Evolutionary conservation across 1,140 invertebrate species (phyloP).

Genomic region (Aphelinus atriplicis): DNA sequence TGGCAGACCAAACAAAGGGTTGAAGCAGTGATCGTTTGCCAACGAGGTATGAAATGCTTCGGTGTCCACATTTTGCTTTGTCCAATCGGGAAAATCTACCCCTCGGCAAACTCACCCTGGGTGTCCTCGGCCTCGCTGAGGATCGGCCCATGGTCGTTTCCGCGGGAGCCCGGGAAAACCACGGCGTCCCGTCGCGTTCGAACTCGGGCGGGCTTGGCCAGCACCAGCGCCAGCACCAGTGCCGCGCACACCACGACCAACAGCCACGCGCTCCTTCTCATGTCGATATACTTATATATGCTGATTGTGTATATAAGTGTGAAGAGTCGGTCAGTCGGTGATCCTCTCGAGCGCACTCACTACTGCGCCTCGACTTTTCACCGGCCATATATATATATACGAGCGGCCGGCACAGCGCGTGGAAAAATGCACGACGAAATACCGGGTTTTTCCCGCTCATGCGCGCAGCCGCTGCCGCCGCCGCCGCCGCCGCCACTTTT

Average conservation of each 20-base stretch:
- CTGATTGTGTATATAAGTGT: not conserved
- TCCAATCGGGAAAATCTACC: not conserved
- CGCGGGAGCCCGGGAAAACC: not conserved
- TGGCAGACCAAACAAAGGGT: not conserved
- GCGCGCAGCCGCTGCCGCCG: too few relatives aligned
- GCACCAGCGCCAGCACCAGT: not conserved
- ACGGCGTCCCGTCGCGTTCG: not conserved
- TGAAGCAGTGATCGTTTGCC: not conserved
- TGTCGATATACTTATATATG: not conserved
- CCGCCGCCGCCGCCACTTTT: not conserved
- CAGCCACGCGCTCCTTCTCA: not conserved
- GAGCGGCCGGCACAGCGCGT: not conserved
- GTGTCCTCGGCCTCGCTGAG: not conserved
- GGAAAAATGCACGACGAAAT: not conserved
- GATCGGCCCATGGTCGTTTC: not conserved
- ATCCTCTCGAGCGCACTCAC: not conserved
- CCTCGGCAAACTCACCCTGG: not conserved
- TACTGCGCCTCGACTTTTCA: not conserved
- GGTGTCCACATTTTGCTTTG: not conserved
- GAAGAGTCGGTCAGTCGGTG: not conserved
- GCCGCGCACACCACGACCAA: not conserved
- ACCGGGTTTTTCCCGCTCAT: slow-evolving; percentile 7
- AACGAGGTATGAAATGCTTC: too few relatives aligned
- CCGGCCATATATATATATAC: not conserved
- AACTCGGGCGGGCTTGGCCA: not conserved